Base-by-base conservation (phyloP, 2,113 vertebrate species). In the Sceloporus tristichus region DNA sequence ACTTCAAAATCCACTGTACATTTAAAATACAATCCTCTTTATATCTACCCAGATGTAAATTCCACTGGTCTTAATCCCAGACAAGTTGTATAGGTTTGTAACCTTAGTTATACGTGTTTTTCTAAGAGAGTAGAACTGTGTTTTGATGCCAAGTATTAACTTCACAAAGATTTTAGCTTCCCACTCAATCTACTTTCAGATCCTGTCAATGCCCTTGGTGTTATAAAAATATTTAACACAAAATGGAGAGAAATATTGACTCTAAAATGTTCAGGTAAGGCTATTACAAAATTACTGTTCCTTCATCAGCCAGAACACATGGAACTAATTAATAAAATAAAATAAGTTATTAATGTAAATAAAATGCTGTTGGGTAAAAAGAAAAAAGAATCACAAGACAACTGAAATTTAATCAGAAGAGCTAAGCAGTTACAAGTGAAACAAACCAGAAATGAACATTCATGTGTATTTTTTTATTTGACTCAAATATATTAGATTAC, bases 131-230 rank as follows among this genome's bases (percentile, higher is more conserved):
- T 84, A 34, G 40, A 91, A n/a, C 7, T 16, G 40, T 75, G 29
- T 11, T 90, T 80, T 0, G 4, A 87, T 5, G 48, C 3, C 48
- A 48, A 48, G 4, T 48, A 48, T 56, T 56, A 74, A 88, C 1
- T 93, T 88, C 0, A 5, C n/a, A 88, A 84, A 53, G 2, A 73
- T 73, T 77, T 86, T 83, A 79, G 62, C 73, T 82, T 56, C 62
- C 1, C 21, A 48, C 62, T 54, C 74, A 65, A 54, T 53, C 65
- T 78, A 79, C 34, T 78, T 75, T 0, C 13, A 56, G 25, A 56
- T 65, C n/a, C 23, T 0, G 90, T 87, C 8, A 84, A 71, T 84
- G 0, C 88, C 65, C 82, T 87, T 40, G 18, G 66, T 86, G 25
- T 38, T 76, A 84, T 65, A 84, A 83, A 89, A 87, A 14, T 38